Evolutionary conservation across 2,888 invertebrate genomes (phyloP).

Genomic region (Tolmerus cingulatus): DNA sequence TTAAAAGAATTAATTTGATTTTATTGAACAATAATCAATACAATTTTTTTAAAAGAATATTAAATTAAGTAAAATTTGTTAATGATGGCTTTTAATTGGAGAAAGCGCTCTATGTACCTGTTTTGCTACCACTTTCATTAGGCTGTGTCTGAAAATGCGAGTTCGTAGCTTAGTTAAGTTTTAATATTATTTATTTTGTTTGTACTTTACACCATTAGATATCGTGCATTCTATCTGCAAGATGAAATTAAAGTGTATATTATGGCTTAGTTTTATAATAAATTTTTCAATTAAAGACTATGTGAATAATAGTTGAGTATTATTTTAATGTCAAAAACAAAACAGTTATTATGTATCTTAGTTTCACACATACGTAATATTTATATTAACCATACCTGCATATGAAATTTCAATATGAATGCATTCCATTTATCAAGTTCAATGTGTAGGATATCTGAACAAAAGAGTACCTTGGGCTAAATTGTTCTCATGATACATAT

Average conservation of each 20-base stretch:
- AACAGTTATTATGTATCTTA: not conserved
- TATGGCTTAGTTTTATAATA: not conserved
- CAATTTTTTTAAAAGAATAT: too few species aligned
- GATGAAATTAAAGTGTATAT: not conserved
- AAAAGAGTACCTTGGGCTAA: constrained; percentile 34
- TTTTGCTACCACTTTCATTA: too few species aligned
- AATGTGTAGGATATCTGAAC: not conserved
- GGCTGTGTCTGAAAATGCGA: too few species aligned
- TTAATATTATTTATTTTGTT: too few species aligned
- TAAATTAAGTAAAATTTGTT: too few species aligned
- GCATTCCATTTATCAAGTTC: constrained; percentile 36
- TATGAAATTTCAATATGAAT: not conserved
- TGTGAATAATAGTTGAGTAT: not conserved
- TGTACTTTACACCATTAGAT: too few species aligned
- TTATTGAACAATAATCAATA: too few species aligned
- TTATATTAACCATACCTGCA: not conserved
- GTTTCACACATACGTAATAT: not conserved
- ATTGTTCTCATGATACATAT: not conserved
- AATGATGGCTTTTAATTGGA: too few species aligned
- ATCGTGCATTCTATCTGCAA: too few species aligned
- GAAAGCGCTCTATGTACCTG: too few species aligned
- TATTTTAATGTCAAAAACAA: not conserved
- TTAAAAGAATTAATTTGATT: too few species aligned
- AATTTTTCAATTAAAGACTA: not conserved
- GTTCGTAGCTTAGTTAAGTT: too few species aligned